Base-by-base conservation (phyloP, 2,888 invertebrate genomes). In the Epinotia ramella region DNA sequence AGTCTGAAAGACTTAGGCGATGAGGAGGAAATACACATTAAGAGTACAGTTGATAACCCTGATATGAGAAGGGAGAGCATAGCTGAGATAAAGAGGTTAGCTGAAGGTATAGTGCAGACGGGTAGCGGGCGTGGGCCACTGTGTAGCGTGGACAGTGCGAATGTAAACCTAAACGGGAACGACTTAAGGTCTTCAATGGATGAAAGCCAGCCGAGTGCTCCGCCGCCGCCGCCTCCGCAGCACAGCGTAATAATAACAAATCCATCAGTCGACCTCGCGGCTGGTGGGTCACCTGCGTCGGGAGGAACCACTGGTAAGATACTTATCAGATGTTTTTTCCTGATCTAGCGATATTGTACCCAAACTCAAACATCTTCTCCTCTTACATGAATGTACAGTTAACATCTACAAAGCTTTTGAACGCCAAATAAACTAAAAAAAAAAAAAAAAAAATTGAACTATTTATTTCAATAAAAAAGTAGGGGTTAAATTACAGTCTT, bases 231-330 rank as follows among this genome's bases (percentile, higher is more conserved):
- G 76, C 89, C 89, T 3, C 92, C 87, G 46, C 91, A 89, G 68
- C 92, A 91, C 78, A 96, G 96, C 80, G 96, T 97, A 2, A 96
- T 97, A 77, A 95, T 97, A 11, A 97, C 97, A 0, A 96, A 97
- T 83, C 96, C 96, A 0, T 96, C 96, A 1, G 95, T 97, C 9
- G 97, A 97, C 87, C 91, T 96, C 60, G 94, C 85, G 3, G 92
- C 94, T 74, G 89, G 90, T 18, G 91, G 90, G 0, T 95, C 95
- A 0, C 95, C 95, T 12, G 93, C 86, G 7, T 94, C 94, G 53
- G 90, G 89, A 20, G 93, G 90, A 18, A 92, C 88, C 57, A 93
- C 93, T 77, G 94, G 94, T 94, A 82, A 83, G 79, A 67, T 57
- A 68, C 2, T 44, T 16, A 7, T 7, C 16, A 56, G 7, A 20